Evolutionary conservation across 2,888 invertebrate genomes (phyloP), one percentile per base, ranked within the genome.

Genomic region (Timema cristinae): DNA sequence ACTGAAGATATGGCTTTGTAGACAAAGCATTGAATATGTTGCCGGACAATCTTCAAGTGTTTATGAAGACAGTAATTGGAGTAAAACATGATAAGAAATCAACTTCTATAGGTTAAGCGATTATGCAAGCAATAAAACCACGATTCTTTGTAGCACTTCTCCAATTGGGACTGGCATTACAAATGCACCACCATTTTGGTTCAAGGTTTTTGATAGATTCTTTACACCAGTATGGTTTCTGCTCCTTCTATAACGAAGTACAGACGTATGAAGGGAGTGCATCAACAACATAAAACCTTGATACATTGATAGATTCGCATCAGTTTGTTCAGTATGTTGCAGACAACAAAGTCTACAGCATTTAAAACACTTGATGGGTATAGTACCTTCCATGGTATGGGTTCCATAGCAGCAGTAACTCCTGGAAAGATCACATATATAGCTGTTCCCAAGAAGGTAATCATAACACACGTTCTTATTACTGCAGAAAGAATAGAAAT

Each of bases 311-410:
- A 16, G 16, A 61, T 9, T 61, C 9, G 7, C 61, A 16, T 61
- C 61, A 61, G n/a, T n/a, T n/a, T n/a, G n/a, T n/a, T n/a, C n/a
- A n/a, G 16, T 61, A 61, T 61, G 61, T n/a, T 47, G 61, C 61
- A 15, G 59, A 59, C 16, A 61, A 61, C 61, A 61, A 47, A 61
- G 7, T 47, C 61, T 47, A 61, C 7, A 61, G 47, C 47, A 61
- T 61, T n/a, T 47, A 61, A 61, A 16, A 61, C 61, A 6, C 16
- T 61, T n/a, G 61, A 61, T 61, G 61, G 61, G 16, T 6, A 61
- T 61, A 47, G 15, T 8, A 61, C 61, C 16, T 61, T 61, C 11
- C 61, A 61, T 61, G 61, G 61, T 7, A 61, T 61, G 61, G 61
- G 61, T 61, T 47, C 47, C 16, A 15, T 61, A 47, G 61, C 61